Evolutionary conservation across 2,113 vertebrate species (phyloP), one percentile per base, ranked within the genome.

Genomic region (Anolis carolinensis): DNA sequence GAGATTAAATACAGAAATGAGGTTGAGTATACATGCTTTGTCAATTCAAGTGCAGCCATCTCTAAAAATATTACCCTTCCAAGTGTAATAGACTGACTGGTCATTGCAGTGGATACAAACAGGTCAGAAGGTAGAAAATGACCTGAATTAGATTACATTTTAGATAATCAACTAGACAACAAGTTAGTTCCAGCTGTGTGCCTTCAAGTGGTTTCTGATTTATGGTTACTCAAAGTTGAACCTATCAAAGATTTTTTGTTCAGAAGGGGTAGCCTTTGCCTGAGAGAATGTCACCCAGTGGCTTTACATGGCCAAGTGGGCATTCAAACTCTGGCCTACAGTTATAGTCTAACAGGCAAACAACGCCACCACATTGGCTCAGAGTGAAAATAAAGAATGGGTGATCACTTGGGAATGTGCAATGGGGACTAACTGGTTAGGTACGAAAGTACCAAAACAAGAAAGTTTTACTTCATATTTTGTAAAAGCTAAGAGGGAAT

Each of bases 381-480:
- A 65, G 39, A 74, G 44, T 65, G 39, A 32, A 50, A 65, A 81
- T 14, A 86, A 71, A 13, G 62, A 6, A 18, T 4, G 2, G 16
- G 11, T 23, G 30, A 79, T 72, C 21, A 72, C 39, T 39, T 44
- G 65, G 36, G 25, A 86, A 44, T 59, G 7, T 39, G 50, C 32
- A n/a, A 34, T 48, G n/a, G n/a, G 21, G 25, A 27, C 13, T 81
- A 50, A 34, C 10, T 74, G 44, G 79, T 7, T 23, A 74, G 23
- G 20, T 30, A 74, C 63, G 23, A 81, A 74, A 81, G 44, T 30
- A 72, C 27, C 9, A 86, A 72, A 85, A 79, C 44, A 79, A 72
- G n/a, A 30, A 32, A 73, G 30, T 18, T 36, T 23, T 34, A 4
- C 23, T 75, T 62, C 55, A 74, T 34, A 44, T 9, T 48, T 36